Percentiles rank a stretch among this genome's conserved stretches.
Evolutionary conservation across 2,113 vertebrate species (phyloP).

Genomic region (Microcebus lehilahytsara): DNA sequence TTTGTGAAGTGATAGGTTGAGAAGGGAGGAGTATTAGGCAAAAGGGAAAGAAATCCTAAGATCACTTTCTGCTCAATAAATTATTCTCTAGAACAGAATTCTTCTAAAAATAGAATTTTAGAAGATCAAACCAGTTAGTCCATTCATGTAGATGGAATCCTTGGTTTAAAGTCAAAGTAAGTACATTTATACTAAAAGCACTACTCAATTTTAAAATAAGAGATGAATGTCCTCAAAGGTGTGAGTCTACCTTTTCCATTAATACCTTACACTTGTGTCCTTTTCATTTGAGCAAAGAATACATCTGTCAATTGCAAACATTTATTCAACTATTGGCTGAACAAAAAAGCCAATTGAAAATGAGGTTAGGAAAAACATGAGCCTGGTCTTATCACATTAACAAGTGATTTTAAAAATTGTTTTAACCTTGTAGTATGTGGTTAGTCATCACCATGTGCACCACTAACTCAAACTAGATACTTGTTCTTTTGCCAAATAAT

Average conservation of each 20-base stretch:
- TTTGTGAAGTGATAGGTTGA: not conserved
- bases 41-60: not conserved
- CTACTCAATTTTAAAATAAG: slow-evolving; percentile 16
- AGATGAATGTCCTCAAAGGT: not conserved
- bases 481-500: slow-evolving; percentile 73
- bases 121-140: not conserved
- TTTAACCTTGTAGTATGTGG: slow-evolving; percentile 58
- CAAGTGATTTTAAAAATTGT: slow-evolving; percentile 61
- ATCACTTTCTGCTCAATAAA: not conserved
- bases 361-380: slow-evolving; percentile 55
- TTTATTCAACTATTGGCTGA: slow-evolving; percentile 50
- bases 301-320: slow-evolving; percentile 16
- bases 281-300: slow-evolving; percentile 27
- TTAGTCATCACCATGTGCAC: slow-evolving; percentile 54
- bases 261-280: not conserved
- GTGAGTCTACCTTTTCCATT: not conserved
- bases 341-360: slow-evolving; percentile 55
- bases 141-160: not conserved
- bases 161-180: not conserved
- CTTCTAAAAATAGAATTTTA: slow-evolving; percentile 11
- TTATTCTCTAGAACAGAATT: slow-evolving; percentile 14
- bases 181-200: not conserved
- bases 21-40: not conserved
- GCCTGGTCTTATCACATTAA: slow-evolving; percentile 73
- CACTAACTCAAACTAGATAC: slow-evolving; percentile 54